Evolutionary conservation across 1,140 invertebrate species (phyloP), one percentile per base, ranked within the genome.

Genomic region (Drosophila rufa): DNA sequence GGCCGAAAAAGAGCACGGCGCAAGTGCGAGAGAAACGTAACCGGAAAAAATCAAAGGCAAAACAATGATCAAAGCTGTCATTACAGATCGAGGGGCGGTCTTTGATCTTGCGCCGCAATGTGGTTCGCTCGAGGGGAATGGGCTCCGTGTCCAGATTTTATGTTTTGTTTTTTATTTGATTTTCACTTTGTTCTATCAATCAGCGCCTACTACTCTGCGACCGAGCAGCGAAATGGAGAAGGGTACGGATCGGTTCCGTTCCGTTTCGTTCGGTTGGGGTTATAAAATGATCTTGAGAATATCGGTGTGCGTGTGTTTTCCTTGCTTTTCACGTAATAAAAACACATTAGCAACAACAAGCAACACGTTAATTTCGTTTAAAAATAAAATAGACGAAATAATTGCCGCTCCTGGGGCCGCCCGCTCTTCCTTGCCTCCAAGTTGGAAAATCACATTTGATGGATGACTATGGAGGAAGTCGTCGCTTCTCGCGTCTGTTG

Each of bases 51-150:
- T 91, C 89, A 91, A 91, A 91, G 84, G 83, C 83, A 84, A 84
- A 84, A 89, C 84, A 91, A 91, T 91, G 89, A 91, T 91, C 89
- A 91, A 91, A 91, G 89, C 89, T 91, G 89, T 91, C 89, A 91
- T 91, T 91, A 91, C 89, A 91, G 80, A 91, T 84, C 84, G 77
- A 86, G 80, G 83, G 89, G 79, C 81, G 80, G 80, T 82, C 89
- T 91, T 91, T 91, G 89, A 89, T 91, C 89, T 91, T 59, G 48
- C 51, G 71, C 87, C 87, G 87, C 87, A 82, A 79, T 84, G 78
- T 77, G 80, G 80, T 46, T 17, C 62, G 51, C 22, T 46, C 33
- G 36, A 47, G 58, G 53, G 46, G 40, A 43, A 42, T 55, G n/a
- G 56, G 68, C 46, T 62, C 43, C 65, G 70, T 79, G 70, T 71